phyloP scores from a whole-genome alignment of 2,113 vertebrate genomes.

The Candoia aspera region DNA sequence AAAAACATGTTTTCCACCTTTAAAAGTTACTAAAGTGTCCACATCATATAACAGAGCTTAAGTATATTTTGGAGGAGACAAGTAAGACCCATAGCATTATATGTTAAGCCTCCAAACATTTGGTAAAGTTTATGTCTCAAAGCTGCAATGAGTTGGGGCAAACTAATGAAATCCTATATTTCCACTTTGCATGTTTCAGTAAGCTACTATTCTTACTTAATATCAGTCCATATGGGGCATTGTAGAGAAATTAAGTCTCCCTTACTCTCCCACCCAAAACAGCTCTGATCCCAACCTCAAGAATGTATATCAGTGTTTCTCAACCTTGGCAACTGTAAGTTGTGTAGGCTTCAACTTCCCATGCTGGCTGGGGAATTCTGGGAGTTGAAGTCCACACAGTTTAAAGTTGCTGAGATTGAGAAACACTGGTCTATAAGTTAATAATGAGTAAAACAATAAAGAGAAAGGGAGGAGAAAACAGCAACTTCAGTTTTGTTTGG shows the following conservation, averaged over 20 bases:
- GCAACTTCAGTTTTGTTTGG: background rate
- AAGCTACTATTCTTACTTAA: background rate
- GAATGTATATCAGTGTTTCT: background rate
- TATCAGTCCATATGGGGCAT: background rate
- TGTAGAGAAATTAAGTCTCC: too few species aligned
- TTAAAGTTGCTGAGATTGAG: too few species aligned
- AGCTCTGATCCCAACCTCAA: background rate
- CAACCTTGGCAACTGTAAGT: too few species aligned
- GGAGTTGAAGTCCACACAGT: too few species aligned
- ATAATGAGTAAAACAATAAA: background rate
- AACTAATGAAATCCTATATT: background rate
- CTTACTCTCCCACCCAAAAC: too few species aligned
- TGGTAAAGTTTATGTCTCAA: too few species aligned
- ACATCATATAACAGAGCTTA: background rate
- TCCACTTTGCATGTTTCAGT: background rate
- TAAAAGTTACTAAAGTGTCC: background rate
- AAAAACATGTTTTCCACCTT: slow-evolving; percentile 22
- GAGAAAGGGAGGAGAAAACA: background rate
- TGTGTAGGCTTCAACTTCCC: too few species aligned
- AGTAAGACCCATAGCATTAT: background rate
- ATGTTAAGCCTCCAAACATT: too few species aligned
- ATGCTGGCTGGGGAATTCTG: too few species aligned
- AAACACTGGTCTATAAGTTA: background rate
- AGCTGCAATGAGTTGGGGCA: background rate
- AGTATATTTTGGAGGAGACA: background rate